A percentile compares a stretch with the other conserved stretches of the same genome.
Evolutionary conservation across 1,140 invertebrate species (phyloP).

Genomic region (Himalopsyche phryganea): DNA sequence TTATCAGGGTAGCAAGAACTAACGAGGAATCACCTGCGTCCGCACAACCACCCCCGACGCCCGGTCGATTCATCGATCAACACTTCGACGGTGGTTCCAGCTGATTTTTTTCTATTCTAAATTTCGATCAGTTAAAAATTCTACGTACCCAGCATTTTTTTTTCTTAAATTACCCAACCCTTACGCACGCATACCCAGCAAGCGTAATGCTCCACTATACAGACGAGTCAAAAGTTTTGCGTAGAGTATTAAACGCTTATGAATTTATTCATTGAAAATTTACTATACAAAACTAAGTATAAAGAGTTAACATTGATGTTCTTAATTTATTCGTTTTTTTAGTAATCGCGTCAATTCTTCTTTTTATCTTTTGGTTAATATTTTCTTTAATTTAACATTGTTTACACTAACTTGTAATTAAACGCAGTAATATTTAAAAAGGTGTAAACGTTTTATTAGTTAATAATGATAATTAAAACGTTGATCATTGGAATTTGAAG

Average conservation of each 20-base stretch:
- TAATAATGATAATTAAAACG: too few relatives aligned
- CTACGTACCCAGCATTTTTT: constrained; percentile 25
- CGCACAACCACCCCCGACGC: constrained; percentile 14
- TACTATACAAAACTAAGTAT: too few relatives aligned
- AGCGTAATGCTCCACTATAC: constrained; percentile 10
- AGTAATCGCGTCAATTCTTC: too few relatives aligned
- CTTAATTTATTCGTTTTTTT: too few relatives aligned
- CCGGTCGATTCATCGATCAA: constrained; percentile 20
- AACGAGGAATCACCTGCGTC: constrained; percentile 17
- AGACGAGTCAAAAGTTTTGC: constrained; percentile 4
- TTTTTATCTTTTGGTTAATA: too few relatives aligned
- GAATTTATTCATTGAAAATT: too few relatives aligned
- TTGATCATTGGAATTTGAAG: too few relatives aligned
- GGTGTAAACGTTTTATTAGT: too few relatives aligned
- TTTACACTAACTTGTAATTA: too few relatives aligned
- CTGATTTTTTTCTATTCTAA: constrained; percentile 27
- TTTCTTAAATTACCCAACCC: constrained; percentile 35
- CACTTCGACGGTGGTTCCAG: constrained; percentile 10
- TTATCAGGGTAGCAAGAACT: constrained; percentile 1
- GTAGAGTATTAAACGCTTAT: neutral
- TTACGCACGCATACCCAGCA: constrained; percentile 27
- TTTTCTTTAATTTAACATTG: too few relatives aligned
- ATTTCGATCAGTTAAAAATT: constrained; percentile 17
- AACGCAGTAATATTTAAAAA: too few relatives aligned
- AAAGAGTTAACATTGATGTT: too few relatives aligned